These are phyloP conservation scores for Rattus norvegicus DNA, from an alignment of 2,113 vertebrate species.

Conservation along the genomic window GRCr8 NC_086033.1:67409501-67410000, in stretches of 20 bases:
- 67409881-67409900: neutral
- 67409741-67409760: neutral
- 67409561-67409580: neutral
- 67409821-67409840: neutral
- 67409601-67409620: neutral
- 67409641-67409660: neutral
- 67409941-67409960: neutral
- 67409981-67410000: too few relatives aligned
- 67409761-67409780: constrained; percentile 25
- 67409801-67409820: constrained; percentile 31
- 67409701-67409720: neutral
- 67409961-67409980: neutral
- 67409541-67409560: neutral
- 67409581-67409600: neutral
- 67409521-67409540: neutral
- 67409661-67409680: neutral
- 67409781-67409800: constrained; percentile 20
- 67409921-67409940: neutral
- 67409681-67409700: neutral
- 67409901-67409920: neutral
- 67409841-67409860: neutral
- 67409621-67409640: neutral
- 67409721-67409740: constrained; percentile 25
- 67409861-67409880: neutral
- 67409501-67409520: neutral